Evolutionary conservation across 1,140 invertebrate genomes (phyloP), one percentile per base, ranked within the genome.

Genomic region (Papilio polytes): DNA sequence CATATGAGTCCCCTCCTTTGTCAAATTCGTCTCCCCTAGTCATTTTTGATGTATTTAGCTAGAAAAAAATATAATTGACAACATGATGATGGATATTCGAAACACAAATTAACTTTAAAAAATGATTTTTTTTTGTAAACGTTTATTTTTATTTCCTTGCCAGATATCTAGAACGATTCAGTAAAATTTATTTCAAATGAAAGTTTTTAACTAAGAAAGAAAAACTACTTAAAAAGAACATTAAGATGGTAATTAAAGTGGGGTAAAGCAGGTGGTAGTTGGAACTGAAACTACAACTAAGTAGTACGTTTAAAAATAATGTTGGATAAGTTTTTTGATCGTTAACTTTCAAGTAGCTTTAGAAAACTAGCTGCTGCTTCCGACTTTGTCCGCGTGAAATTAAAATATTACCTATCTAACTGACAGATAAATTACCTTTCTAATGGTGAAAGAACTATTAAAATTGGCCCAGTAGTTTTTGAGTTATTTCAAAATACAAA

Each of bases 151-250:
- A 12, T 26, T 31, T 31, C 22, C 10, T 31, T 31, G 4, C 26
- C 63, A 31, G 22, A 31, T 70, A 63, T 15, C 26, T 31, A 36
- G 12, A 63, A 70, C 63, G 26, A 70, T 70, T 70, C 26, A 70
- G 63, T 70, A 15, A 70, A 70, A 36, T 31, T 70, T 13, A 31
- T 70, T 70, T 70, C 63, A 18, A 70, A 70, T 70, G 22, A 18
- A 70, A 70, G 63, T 70, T 70, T 48, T 70, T 70, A 70, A 31
- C 26, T 31, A 7, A 13, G 12, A 70, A 70, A 31, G 26, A 70
- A 70, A 70, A 31, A 70, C 63, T 70, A 36, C 26, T 70, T 70
- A 70, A 70, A 70, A 70, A 70, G 63, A 70, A 70, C 63, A 70
- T 70, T 70, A 70, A 70, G 63, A 31, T 70, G 63, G 22, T 70